Base-by-base conservation (phyloP, 2,113 vertebrate species). In the Conger conger region DNA sequence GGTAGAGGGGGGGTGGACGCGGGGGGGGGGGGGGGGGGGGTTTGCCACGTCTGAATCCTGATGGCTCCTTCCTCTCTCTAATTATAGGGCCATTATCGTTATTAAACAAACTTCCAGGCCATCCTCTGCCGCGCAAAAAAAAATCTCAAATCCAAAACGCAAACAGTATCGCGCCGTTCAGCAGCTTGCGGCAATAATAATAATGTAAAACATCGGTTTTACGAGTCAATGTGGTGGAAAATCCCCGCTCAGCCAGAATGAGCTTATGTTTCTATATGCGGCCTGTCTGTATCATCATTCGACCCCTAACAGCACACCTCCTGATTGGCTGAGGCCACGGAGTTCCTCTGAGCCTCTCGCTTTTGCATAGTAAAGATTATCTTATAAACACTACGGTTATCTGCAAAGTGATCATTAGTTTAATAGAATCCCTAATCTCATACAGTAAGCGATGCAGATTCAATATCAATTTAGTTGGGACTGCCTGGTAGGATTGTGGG, bases 101-200 rank as follows among this genome's bases (percentile, higher is more conserved):
- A 85, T 76, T 81, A 82, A 85, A 85, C 63, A 80, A 85, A 85
- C 79, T 81, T 81, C 80, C 50, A 81, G 79, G 79, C 68, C 42
- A 42, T 37, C 79, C 79, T 53, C 80, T 77, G 63, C 63, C 27
- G 40, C 79, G 42, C 80, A 85, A n/a, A n/a, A n/a, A n/a, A n/a
- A n/a, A n/a, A n/a, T n/a, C n/a, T n/a, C n/a, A n/a, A n/a, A 82
- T 82, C 63, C 77, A 85, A 76, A 85, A 76, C 79, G 79, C 84
- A 85, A 85, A 85, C 84, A 85, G 80, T 82, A 85, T 82, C 80
- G 68, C 37, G 20, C 84, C 50, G 83, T 82, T 82, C 82, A 86
- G 80, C 81, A 79, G 53, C 76, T 20, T 79, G 81, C 60, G 76
- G 76, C 73, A 82, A 82, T 81, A 85, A 84, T 79, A 80, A 77